These are phyloP conservation scores for Oscheius sp. DNA, from an alignment of 2,888 invertebrate genomes.

Conservation along the genomic window DNA sequence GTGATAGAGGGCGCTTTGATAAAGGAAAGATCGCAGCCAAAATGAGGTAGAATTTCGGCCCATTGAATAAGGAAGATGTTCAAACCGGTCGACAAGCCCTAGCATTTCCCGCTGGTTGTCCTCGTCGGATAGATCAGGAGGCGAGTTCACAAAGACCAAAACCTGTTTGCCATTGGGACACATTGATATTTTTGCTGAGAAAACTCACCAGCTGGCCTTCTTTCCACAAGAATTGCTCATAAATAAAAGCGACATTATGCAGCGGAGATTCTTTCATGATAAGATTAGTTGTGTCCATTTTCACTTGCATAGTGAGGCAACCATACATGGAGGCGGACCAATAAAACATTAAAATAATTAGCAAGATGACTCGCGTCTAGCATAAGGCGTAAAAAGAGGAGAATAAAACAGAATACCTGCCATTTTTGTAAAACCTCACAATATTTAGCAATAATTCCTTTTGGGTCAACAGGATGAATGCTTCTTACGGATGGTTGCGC, in stretches of 20 bases:
- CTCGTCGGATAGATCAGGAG: conserved; percentile 47
- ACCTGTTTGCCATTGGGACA: conserved; percentile 34
- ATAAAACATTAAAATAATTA: conserved; percentile 43
- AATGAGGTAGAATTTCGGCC: conserved; percentile 61
- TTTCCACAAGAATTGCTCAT: conserved; percentile 56
- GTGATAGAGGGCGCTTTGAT: conserved; percentile 48
- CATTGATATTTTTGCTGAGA: too few species aligned
- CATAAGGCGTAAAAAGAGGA: background rate
- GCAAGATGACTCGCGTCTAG: conserved; percentile 39
- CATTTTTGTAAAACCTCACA: conserved; percentile 47
- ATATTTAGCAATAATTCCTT: conserved; percentile 54
- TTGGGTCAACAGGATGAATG: conserved; percentile 40
- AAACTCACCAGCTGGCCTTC: conserved; percentile 54
- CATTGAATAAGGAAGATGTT: conserved; percentile 59
- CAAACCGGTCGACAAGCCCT: conserved; percentile 52
- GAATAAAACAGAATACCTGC: conserved; percentile 26
- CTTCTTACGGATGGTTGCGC: conserved; percentile 27
- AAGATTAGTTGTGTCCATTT: conserved; percentile 61
- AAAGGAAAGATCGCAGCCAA: conserved; percentile 57
- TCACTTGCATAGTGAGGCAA: conserved; percentile 49
- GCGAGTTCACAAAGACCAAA: conserved; percentile 57
- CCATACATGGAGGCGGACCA: conserved; percentile 53
- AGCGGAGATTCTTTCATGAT: conserved; percentile 55
- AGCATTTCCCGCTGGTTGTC: conserved; percentile 46
- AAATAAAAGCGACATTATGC: conserved; percentile 51